Conservation (phyloP, 2,113 vertebrate genomes). For the Eolophus roseicapilla region DNA sequence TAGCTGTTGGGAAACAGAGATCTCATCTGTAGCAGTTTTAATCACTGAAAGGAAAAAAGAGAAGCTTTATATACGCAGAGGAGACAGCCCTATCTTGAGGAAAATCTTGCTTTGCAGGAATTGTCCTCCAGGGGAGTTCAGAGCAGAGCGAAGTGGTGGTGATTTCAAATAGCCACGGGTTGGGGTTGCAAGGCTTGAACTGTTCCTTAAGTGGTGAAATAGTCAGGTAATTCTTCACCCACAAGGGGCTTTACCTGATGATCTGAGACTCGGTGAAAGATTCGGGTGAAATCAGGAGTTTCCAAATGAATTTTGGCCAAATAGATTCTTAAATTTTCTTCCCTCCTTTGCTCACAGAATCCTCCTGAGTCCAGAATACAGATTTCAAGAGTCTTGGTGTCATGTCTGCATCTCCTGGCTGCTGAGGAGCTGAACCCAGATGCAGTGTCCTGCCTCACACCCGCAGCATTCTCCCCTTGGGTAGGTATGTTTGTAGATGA, state of each 20-base stretch:
- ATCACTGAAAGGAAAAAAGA: background rate
- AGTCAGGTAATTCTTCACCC: background rate
- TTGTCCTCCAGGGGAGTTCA: background rate
- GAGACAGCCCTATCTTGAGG: background rate
- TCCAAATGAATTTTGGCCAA: background rate
- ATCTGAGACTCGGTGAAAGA: background rate
- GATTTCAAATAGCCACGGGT: background rate
- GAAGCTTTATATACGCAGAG: background rate
- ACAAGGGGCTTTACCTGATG: background rate
- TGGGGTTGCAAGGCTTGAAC: background rate
- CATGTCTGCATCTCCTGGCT: fast-evolving
- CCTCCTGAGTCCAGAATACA: background rate
- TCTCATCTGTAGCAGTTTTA: background rate
- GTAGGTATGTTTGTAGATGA: background rate
- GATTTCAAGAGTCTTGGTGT: fast-evolving
- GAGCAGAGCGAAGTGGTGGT: background rate
- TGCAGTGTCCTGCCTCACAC: fast-evolving
- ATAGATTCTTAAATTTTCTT: background rate
- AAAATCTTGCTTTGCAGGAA: background rate
- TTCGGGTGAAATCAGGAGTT: background rate
- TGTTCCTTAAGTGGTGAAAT: background rate
- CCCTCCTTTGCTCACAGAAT: background rate
- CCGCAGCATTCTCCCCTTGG: background rate
- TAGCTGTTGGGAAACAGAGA: background rate
- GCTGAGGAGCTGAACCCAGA: background rate